Conservation (phyloP, 2,888 invertebrate species). For the Ochropleura leucogaster region DNA sequence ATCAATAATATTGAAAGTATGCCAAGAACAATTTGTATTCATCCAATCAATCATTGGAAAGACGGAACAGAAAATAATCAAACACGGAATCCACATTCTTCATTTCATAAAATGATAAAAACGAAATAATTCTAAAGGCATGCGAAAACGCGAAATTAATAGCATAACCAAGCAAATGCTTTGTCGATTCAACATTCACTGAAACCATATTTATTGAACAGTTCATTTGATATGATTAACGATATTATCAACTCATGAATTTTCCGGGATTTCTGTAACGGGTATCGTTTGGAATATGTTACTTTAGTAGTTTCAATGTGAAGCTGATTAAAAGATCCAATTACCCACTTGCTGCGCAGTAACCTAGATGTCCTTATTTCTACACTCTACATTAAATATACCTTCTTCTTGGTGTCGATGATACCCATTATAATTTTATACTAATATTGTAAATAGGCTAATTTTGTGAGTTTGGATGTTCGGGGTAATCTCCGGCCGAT, state of each 20-base stretch:
- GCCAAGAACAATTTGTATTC: conserved; percentile 27
- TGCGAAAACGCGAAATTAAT: conserved; percentile 35
- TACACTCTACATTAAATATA: neutral
- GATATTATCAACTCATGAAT: neutral
- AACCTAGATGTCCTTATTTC: no score
- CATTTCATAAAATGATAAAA: conserved; percentile 32
- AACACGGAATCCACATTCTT: conserved; percentile 41
- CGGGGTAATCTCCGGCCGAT: no score
- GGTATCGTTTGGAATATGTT: neutral
- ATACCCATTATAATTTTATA: neutral
- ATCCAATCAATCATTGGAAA: conserved; percentile 35
- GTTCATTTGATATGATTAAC: neutral
- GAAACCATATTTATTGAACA: neutral
- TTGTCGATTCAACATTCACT: neutral
- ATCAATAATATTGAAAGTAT: conserved; percentile 25
- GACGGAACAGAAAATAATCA: conserved; percentile 32
- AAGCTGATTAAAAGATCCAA: neutral
- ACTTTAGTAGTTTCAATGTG: neutral
- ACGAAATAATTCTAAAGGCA: conserved; percentile 18
- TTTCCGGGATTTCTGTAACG: neutral
- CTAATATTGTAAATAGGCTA: no score
- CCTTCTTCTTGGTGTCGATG: neutral
- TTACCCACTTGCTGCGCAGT: neutral
- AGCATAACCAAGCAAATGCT: conserved; percentile 1
- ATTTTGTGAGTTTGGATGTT: no score